These are phyloP conservation scores for Micromys minutus DNA, from an alignment of 2,113 vertebrate genomes.

Conservation along the genomic window DNA sequence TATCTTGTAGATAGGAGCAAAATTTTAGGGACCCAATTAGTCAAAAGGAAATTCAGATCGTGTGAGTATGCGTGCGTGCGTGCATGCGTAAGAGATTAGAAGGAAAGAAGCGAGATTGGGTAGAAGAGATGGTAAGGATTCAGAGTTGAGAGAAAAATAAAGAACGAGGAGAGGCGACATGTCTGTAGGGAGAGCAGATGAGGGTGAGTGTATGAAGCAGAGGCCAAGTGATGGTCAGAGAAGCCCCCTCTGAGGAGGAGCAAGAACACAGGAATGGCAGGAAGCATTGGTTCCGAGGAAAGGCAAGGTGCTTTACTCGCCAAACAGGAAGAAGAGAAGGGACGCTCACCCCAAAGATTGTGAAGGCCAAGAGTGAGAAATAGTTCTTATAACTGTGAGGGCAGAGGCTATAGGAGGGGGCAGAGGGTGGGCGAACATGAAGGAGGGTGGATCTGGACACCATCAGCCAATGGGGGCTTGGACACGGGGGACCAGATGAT, in stretches of 20 bases:
- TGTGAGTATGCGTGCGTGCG: not conserved
- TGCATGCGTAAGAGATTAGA: not conserved
- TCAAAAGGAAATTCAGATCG: not conserved
- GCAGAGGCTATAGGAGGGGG: not conserved
- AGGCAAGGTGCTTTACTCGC: not conserved
- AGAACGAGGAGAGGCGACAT: not conserved
- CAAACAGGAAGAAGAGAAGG: not conserved
- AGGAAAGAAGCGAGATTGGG: not conserved
- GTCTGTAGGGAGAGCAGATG: no score
- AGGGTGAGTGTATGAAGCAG: accelerated
- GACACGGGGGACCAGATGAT: not conserved
- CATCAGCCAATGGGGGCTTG: no score
- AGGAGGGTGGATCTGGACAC: not conserved
- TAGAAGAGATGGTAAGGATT: not conserved
- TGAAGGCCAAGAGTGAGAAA: not conserved
- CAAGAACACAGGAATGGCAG: not conserved
- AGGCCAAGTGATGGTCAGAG: not conserved
- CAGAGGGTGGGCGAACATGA: accelerated
- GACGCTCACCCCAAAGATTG: not conserved
- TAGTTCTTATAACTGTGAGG: not conserved
- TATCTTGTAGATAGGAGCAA: not conserved
- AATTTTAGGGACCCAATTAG: not conserved
- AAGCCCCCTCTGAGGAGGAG: not conserved
- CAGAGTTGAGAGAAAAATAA: not conserved
- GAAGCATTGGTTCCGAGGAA: not conserved